These are phyloP conservation scores for Agelas oroides DNA, from an alignment of 37 sponge, comb jelly and placozoan genomes.

Conservation along the genomic window DNA sequence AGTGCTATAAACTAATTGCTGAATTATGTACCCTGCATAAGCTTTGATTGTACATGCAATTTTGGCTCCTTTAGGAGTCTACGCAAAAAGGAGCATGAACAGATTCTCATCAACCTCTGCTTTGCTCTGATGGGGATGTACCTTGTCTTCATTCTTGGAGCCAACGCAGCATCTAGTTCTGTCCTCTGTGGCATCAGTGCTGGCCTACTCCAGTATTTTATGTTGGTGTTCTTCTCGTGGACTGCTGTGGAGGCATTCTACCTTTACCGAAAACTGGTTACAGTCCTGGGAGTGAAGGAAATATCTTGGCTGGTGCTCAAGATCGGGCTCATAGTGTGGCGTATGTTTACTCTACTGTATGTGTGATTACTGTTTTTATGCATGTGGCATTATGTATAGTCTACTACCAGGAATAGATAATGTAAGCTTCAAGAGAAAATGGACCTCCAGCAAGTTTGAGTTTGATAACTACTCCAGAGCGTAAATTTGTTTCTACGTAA, in stretches of 20 bases:
- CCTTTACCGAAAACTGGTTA: conserved; percentile 26
- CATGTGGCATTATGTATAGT: too few relatives aligned
- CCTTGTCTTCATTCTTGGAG: conserved; percentile 31
- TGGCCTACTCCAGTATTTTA: conserved; percentile 44
- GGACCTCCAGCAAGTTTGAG: too few relatives aligned
- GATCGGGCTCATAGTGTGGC: not conserved
- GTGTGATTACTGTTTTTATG: not conserved
- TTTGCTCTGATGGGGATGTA: conserved; percentile 52
- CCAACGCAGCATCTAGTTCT: too few relatives aligned
- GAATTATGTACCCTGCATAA: too few relatives aligned
- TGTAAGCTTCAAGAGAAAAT: too few relatives aligned
- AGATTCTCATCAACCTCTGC: conserved; percentile 44
- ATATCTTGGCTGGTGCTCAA: not conserved
- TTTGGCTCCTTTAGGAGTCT: conserved; percentile 1
- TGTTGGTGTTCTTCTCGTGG: conserved; percentile 58
- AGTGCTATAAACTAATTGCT: too few relatives aligned
- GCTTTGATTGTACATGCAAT: too few relatives aligned
- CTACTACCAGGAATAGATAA: too few relatives aligned
- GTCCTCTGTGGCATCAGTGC: conserved; percentile 31
- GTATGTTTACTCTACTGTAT: not conserved
- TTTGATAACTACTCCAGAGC: too few relatives aligned
- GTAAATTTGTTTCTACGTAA: too few relatives aligned
- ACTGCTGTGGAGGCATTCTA: conserved; percentile 42
- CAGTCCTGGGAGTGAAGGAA: conserved; percentile 1
- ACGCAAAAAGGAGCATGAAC: not conserved